Evolutionary conservation across 2,113 vertebrate species (phyloP).

Genomic region (Sturnus vulgaris): DNA sequence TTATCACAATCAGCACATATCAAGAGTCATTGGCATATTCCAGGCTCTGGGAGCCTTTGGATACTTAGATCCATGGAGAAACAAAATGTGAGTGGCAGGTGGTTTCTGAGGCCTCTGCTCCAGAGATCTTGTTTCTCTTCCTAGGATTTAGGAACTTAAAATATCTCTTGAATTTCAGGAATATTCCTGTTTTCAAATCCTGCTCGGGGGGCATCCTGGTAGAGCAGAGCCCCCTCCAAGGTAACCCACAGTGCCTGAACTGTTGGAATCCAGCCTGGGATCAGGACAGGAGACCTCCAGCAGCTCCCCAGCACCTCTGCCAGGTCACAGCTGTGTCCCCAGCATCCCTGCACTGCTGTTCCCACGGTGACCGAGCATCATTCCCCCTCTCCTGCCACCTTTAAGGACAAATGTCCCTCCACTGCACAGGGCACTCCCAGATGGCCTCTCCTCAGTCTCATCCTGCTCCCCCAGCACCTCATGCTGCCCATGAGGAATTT

Average conservation of each 20-base stretch:
- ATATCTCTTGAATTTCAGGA: neutral
- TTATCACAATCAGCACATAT: neutral
- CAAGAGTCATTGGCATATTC: neutral
- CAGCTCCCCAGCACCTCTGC: neutral
- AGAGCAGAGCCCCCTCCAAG: neutral
- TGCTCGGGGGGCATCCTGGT: neutral
- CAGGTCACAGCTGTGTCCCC: neutral
- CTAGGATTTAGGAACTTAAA: neutral
- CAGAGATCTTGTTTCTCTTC: neutral
- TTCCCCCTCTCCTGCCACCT: neutral
- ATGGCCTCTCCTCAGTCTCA: neutral
- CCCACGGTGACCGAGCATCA: neutral
- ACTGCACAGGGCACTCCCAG: fast-evolving
- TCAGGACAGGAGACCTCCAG: neutral
- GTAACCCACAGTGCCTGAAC: too few relatives aligned
- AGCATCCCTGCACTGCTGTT: neutral
- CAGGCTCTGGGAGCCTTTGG: neutral
- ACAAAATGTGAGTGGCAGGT: neutral
- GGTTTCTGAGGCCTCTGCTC: neutral
- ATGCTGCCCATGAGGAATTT: neutral
- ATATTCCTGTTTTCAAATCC: neutral
- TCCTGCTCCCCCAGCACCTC: neutral
- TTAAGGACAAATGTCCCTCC: neutral
- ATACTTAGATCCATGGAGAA: neutral
- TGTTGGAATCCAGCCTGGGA: neutral